Percentiles rank a stretch among this genome's conserved stretches.
phyloP scores from a whole-genome alignment of 1,140 invertebrate genomes.

The Drosophila trapezifrons region DNA sequence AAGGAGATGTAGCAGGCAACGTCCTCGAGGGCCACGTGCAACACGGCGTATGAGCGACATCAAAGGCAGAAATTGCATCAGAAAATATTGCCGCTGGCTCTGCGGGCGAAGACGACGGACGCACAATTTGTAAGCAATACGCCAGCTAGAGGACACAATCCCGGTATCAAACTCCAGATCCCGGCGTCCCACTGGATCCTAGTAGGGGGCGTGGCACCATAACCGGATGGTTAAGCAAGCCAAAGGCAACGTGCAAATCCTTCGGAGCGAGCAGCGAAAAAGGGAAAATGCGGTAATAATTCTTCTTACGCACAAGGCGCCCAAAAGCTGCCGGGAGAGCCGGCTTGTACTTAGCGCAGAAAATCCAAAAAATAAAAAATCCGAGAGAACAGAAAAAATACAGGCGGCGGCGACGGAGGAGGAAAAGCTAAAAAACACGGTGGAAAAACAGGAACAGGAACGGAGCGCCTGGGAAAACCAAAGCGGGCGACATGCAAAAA shows the following conservation, averaged over 20 bases:
- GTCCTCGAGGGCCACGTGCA: conserved; percentile 44
- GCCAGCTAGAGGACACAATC: conserved; percentile 22
- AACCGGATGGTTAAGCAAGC: conserved; percentile 54
- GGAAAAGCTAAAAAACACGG: conserved; percentile 13
- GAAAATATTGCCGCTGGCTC: conserved; percentile 50
- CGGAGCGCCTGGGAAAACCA: conserved; percentile 28
- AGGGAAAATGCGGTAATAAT: conserved; percentile 69
- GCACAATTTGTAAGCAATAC: conserved; percentile 70
- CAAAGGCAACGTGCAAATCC: conserved; percentile 64
- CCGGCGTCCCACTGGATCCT: not conserved
- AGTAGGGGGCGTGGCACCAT: conserved; percentile 11
- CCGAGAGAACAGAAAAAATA: conserved; percentile 16
- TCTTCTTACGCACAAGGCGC: conserved; percentile 61
- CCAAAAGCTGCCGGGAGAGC: conserved; percentile 45
- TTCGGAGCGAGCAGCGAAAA: conserved; percentile 9
- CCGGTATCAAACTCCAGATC: conserved; percentile 30
- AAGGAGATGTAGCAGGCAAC: not conserved
- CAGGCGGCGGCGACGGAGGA: not conserved
- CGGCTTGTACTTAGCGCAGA: conserved; percentile 31
- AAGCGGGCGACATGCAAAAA: conserved; percentile 65
- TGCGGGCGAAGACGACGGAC: conserved; percentile 30
- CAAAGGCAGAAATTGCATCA: conserved; percentile 49
- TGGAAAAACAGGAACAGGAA: conserved; percentile 28
- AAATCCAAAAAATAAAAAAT: conserved; percentile 15
- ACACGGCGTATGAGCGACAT: conserved; percentile 70